Evolutionary conservation across 2,113 vertebrate species (phyloP).

Genomic region (Mungos mungo): DNA sequence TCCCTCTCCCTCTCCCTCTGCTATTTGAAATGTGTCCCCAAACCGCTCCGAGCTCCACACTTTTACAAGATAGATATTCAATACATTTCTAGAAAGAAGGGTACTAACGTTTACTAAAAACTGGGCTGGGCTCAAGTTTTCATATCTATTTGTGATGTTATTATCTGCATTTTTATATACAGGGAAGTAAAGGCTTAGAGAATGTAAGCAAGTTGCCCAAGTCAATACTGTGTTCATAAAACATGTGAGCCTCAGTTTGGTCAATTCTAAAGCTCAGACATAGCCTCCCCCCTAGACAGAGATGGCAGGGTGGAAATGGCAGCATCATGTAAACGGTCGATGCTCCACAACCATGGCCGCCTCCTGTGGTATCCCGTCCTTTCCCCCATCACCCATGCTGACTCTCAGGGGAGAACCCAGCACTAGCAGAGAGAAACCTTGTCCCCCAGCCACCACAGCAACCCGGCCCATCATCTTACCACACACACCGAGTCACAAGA

Average conservation of each 20-base stretch:
- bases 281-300: not conserved
- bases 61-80: not conserved
- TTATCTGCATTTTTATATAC: not conserved
- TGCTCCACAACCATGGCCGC: rapidly evolving
- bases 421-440: not conserved
- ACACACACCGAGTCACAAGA: not conserved
- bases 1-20: not conserved
- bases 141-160: not conserved
- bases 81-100: not conserved
- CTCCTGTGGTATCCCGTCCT: not conserved
- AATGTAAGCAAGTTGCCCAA: not conserved
- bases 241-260: not conserved
- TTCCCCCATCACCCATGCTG: not conserved
- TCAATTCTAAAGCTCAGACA: not conserved
- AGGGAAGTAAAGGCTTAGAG: not conserved
- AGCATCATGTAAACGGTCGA: rapidly evolving
- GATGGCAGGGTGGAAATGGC: rapidly evolving
- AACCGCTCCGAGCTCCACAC: not conserved
- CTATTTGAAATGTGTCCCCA: not conserved
- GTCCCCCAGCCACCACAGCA: not conserved
- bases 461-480: slow-evolving; percentile 1
- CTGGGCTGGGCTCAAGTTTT: not conserved
- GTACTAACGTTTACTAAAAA: not conserved
- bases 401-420: not conserved
- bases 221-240: not conserved